Evolutionary conservation across 2,113 vertebrate genomes (phyloP).

Genomic region (Bostrychus sinensis): DNA sequence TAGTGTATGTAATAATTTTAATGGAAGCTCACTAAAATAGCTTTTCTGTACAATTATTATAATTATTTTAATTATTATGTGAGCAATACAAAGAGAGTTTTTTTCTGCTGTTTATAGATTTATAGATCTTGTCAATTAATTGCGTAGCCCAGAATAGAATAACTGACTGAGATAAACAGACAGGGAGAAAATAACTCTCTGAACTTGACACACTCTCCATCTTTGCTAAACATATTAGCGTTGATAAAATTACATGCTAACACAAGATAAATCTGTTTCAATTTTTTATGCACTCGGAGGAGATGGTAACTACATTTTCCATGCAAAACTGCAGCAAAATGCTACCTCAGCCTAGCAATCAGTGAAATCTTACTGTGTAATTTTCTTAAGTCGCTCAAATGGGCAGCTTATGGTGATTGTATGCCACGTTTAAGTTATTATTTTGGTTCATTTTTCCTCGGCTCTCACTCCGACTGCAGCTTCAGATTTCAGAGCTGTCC

Average conservation of each 20-base stretch:
- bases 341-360: not conserved
- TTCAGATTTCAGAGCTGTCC: constrained; percentile 68
- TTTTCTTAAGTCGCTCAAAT: constrained; percentile 4
- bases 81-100: not conserved
- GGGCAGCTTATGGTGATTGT: constrained; percentile 29
- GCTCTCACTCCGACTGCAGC: constrained; percentile 51
- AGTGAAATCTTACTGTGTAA: constrained; percentile 5
- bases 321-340: constrained; percentile 31
- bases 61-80: not conserved
- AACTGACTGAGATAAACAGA: constrained; percentile 18
- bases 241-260: constrained; percentile 31
- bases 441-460: constrained; percentile 26
- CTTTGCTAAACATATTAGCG: constrained; percentile 12
- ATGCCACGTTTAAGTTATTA: constrained; percentile 22
- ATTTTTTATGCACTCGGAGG: constrained; percentile 24
- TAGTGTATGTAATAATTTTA: no score
- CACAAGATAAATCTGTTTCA: constrained; percentile 30
- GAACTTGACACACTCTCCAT: not conserved
- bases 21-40: no score
- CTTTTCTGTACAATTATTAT: not conserved
- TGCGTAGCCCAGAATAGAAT: not conserved
- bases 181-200: constrained; percentile 15
- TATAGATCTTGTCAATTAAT: not conserved
- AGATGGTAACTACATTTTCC: constrained; percentile 1
- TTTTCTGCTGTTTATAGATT: not conserved